Evolutionary conservation across 2,113 vertebrate species (phyloP), one percentile per base, ranked within the genome.

Genomic region (Orthonyx spaldingii): DNA sequence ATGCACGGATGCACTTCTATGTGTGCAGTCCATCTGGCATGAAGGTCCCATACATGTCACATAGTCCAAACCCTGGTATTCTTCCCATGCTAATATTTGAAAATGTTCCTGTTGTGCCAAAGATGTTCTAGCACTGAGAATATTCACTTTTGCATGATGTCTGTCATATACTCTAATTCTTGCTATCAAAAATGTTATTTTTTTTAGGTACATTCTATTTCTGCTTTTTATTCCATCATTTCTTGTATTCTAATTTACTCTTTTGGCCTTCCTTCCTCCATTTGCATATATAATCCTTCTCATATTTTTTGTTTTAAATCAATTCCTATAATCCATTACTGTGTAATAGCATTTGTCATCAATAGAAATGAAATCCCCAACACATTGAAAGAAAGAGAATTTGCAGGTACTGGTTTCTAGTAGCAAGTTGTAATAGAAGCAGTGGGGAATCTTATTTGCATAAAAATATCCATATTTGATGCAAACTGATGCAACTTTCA

Each of bases 301-400:
- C 65, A 64, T 82, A 69, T 83, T 87, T 94, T 94, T 95, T 71
- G 18, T 94, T 85, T 85, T 84, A 95, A 91, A 91, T 91, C 23
- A 95, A 89, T 94, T 92, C 70, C n/a, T 87, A 39, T 95, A 96
- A 95, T 95, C 91, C 77, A 44, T 96, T 89, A 76, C 65, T 85
- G 70, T 91, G 44, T 94, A 92, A 94, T 92, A 96, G 56, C 87
- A 94, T 85, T 89, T 97, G 80, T 96, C 87, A 80, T 96, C 95
- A 91, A 90, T 80, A 93, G 91, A 87, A 93, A 97, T 96, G 28
- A 96, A 95, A 96, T 96, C 75, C 52, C 27, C 75, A 78, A 86
- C 92, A 94, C 75, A 84, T 37, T 56, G 59, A 64, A 83, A 46
- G 21, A 90, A 93, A 88, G 55, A 91, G 71, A 88, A 94, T 96